Base-by-base conservation (phyloP, 2,888 invertebrate genomes). In the Frankliniella fusca region DNA sequence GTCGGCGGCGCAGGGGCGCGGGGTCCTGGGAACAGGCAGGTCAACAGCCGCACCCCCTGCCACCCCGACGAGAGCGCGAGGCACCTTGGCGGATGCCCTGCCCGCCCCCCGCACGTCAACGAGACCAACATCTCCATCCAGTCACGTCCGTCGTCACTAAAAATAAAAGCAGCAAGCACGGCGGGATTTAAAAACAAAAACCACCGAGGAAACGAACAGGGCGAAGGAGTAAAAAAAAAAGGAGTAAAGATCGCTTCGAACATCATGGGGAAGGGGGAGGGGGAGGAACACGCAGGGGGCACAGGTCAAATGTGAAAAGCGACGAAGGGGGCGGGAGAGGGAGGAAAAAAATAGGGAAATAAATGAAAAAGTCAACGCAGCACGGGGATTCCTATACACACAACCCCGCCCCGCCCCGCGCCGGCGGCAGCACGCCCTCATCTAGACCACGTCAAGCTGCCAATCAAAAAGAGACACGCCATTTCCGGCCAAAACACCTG, bases 101-200 rank as follows among this genome's bases (percentile, higher is more conserved):
- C 20, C 10, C 54, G 54, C 12, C 54, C 15, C 20, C 54, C 15
- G 54, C 54, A 18, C 61, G 61, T 61, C 61, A 61, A 61, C 20
- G 61, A 10, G 12, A 27, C 70, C 70, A 12, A 76, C n/a, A 76
- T 27, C 70, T 76, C 70, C 70, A 76, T 76, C 70, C 70, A 76
- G 70, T 76, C 70, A 76, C 70, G 70, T 76, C 70, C 70, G 70
- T 20, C 18, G 54, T 27, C 70, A 76, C 70, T 76, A 76, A 76
- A 76, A 76, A 76, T 76, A 76, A 23, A 23, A 76, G 70, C 12
- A 27, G 70, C 61, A 15, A 61, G 9, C 70, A 10, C 70, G 70
- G 9, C n/a, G 70, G 70, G 23, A 76, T 76, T 76, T 76, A 23
- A 76, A 38, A 76, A 76, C 70, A 76, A 76, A 38, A 76, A 76